phyloP scores from a whole-genome alignment of 2,113 vertebrate genomes.

The Lipophrys pholis region DNA sequence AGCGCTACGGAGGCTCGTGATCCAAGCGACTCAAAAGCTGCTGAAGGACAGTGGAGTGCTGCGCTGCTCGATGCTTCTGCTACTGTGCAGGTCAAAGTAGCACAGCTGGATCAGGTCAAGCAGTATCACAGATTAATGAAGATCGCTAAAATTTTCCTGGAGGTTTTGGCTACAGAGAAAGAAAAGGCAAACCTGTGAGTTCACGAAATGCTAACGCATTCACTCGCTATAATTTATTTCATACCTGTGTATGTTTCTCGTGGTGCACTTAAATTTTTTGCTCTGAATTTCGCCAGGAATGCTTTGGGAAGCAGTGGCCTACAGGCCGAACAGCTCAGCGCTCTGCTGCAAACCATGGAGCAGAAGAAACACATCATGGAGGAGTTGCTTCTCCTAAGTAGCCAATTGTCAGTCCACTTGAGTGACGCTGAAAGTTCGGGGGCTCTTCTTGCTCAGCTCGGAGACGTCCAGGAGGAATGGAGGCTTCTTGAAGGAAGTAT shows the following conservation, averaged over 20 bases:
- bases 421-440: slow-evolving; percentile 84
- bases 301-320: slow-evolving; percentile 77
- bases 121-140: slow-evolving; percentile 83
- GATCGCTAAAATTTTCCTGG: slow-evolving; percentile 76
- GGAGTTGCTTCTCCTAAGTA: slow-evolving; percentile 79
- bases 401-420: slow-evolving; percentile 80
- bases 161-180: slow-evolving; percentile 80
- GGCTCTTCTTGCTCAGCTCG: slow-evolving; percentile 83
- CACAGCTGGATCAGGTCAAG: slow-evolving; percentile 82
- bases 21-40: slow-evolving; percentile 15
- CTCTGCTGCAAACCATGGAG: slow-evolving; percentile 77
- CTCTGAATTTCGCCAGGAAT: slow-evolving; percentile 72
- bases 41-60: slow-evolving; percentile 70
- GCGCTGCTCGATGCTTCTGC: slow-evolving; percentile 83
- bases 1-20: background rate
- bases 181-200: slow-evolving; percentile 89
- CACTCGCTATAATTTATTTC: too few relatives aligned
- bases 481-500: slow-evolving; percentile 81
- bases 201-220: background rate
- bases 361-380: slow-evolving; percentile 81
- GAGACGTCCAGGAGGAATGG: slow-evolving; percentile 86
- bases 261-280: background rate
- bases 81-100: slow-evolving; percentile 85
- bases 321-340: slow-evolving; percentile 84
- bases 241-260: background rate